Base-by-base conservation (phyloP, 2,797 vertebrate species). In the Lacerta viridis region DNA sequence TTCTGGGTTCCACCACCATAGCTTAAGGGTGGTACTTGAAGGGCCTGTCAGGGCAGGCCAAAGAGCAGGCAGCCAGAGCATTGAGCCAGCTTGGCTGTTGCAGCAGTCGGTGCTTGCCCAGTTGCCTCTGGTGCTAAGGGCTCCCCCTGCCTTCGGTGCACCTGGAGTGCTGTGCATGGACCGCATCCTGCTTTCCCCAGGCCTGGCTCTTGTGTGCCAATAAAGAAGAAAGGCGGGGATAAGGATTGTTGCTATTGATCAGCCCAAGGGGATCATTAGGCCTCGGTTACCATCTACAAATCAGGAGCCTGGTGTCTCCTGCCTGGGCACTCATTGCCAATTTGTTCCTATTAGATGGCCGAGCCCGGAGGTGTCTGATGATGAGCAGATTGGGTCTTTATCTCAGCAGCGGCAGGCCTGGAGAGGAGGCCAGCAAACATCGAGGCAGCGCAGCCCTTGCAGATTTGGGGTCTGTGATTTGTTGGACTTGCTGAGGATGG, bases 241-340 rank as follows among this genome's bases (percentile, higher is more conserved):
- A 97, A 97, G 98, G 98, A 98, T 98, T 98, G 99, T 98, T 98
- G 97, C 98, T 99, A 99, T 99, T 99, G 98, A 99, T 99, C 98
- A 97, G 98, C 99, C 98, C 98, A 98, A 98, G 98, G 98, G 98
- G 98, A 99, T 99, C 98, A 99, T 99, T 99, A 99, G 98, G 98
- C 98, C 98, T 99, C 98, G 98, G 98, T 99, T 99, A 99, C 99
- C 99, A 99, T 99, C 98, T 98, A 98, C 98, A 98, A 98, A 98
- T 98, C 98, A 98, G 95, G 96, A 95, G 98, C 98, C 97, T 97
- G 98, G 98, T 98, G 98, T 97, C 98, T 98, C 97, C 96, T 96
- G 98, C 97, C 97, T 93, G 97, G 98, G 97, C 98, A 98, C 98
- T 99, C 98, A 98, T 98, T 98, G 98, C 98, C 98, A 99, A 99